Evolutionary conservation across 1,140 invertebrate species (phyloP).

Genomic region (Zaprionus taronus): DNA sequence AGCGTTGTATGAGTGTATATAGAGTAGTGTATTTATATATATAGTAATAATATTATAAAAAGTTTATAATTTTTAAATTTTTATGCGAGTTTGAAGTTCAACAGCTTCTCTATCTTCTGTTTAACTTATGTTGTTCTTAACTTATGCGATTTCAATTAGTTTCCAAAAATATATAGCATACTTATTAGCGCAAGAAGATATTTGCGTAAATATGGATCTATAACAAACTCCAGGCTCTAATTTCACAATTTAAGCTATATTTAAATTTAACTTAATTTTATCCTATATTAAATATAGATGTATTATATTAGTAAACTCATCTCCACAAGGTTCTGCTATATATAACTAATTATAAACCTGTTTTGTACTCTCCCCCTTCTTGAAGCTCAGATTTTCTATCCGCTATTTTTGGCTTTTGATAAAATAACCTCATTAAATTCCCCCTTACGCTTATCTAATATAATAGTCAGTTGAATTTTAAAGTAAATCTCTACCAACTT

Average conservation of each 20-base stretch:
- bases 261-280: not conserved
- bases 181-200: not conserved
- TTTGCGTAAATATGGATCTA: not conserved
- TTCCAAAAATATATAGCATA: not conserved
- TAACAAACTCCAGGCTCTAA: not conserved
- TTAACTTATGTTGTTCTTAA: not conserved
- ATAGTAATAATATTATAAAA: too few species aligned
- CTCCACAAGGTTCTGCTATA: too few species aligned
- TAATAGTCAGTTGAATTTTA: constrained; percentile 10
- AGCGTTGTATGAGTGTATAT: too few species aligned
- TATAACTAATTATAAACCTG: not conserved
- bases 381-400: not conserved
- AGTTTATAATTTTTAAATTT: too few species aligned
- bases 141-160: not conserved
- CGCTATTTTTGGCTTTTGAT: not conserved
- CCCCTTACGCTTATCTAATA: not conserved
- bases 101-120: not conserved
- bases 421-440: not conserved
- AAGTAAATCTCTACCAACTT: not conserved
- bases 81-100: not conserved
- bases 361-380: not conserved
- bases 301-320: not conserved
- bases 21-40: too few species aligned
- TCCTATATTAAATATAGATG: not conserved
- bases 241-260: not conserved